Evolutionary conservation across 1,140 invertebrate genomes (phyloP).

Genomic region (Cotesia typhae): DNA sequence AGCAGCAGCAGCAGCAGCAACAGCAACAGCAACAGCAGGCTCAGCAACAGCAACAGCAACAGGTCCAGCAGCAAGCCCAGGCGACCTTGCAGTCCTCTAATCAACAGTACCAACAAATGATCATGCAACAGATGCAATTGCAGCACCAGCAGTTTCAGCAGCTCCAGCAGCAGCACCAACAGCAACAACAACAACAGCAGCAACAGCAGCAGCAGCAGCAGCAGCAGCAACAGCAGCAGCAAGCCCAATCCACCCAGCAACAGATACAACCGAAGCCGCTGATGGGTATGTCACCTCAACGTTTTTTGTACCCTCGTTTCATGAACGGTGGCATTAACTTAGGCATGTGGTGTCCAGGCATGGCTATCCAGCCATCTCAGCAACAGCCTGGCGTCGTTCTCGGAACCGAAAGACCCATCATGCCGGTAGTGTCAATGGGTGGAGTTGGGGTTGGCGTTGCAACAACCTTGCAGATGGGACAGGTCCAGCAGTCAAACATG

Average conservation of each 20-base stretch:
- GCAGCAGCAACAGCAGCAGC: constrained; percentile 60
- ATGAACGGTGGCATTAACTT: constrained; percentile 13
- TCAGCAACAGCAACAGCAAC: constrained; percentile 45
- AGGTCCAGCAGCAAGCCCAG: constrained; percentile 53
- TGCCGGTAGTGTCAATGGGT: constrained; percentile 68
- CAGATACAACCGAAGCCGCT: constrained; percentile 69
- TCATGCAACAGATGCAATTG: constrained; percentile 41
- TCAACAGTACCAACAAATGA: constrained; percentile 52
- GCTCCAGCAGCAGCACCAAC: constrained; percentile 55
- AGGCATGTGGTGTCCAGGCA: constrained; percentile 44
- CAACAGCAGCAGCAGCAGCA: constrained; percentile 54
- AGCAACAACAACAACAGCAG: constrained; percentile 60
- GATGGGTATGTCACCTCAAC: constrained; percentile 61
- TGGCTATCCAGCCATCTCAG: constrained; percentile 55
- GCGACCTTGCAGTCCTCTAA: constrained; percentile 53
- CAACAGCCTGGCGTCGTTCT: constrained; percentile 61
- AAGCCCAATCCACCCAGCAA: constrained; percentile 59
- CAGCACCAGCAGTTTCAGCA: constrained; percentile 34
- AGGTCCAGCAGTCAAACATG: constrained; percentile 61
- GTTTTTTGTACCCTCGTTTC: constrained; percentile 1
- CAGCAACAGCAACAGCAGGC: constrained; percentile 55
- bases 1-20: constrained; percentile 56
- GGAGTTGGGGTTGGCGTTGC: constrained; percentile 54
- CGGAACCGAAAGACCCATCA: constrained; percentile 65
- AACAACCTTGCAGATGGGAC: constrained; percentile 57